Evolutionary conservation across 2,888 invertebrate species (phyloP), one percentile per base, ranked within the genome.

Genomic region (Drosophila mettleri): DNA sequence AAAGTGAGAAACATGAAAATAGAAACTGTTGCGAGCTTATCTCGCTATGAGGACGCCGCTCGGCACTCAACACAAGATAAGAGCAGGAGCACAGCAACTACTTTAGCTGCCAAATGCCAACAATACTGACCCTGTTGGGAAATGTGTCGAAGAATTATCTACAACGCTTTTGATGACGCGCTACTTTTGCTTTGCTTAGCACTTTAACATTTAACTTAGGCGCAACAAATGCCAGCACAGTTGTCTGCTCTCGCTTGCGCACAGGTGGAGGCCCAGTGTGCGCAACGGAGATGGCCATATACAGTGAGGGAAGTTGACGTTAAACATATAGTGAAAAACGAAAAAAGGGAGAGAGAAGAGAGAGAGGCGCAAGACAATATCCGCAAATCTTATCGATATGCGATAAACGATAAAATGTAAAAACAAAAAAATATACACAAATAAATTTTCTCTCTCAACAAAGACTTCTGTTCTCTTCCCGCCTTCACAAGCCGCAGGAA

Each of bases 371-470:
- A 57, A 34, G 65, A n/a, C 53, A 76, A 58, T 73, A 67, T 66
- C 58, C 29, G 48, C 55, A 59, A 58, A 34, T 51, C 78, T 67
- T 48, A 45, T 78, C 69, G 76, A 65, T 59, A 72, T 52, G 57
- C 67, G 69, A 72, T 81, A 69, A 70, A 78, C 83, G 88, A 82
- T 82, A 78, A 65, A 65, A 46, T 18, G 48, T n/a, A 54, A 52
- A 58, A 59, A 82, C 46, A 74, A 71, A 63, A 71, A 60, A 68
- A 77, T 57, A 43, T 53, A 62, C 36, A 72, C 71, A 77, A 74
- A 68, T 60, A 18, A 24, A 46, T 48, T 75, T 58, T 61, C 64
- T 78, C 78, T 74, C 43, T 29, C 45, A 57, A 43, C 31, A 20
- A 34, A 65, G 61, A 59, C 39, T 41, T 49, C 27, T 20, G 53